A percentile compares a stretch with the other conserved stretches of the same genome.
Evolutionary conservation across 2,797 vertebrate species (phyloP).

Genomic region (Pangasius sanitwongsei): DNA sequence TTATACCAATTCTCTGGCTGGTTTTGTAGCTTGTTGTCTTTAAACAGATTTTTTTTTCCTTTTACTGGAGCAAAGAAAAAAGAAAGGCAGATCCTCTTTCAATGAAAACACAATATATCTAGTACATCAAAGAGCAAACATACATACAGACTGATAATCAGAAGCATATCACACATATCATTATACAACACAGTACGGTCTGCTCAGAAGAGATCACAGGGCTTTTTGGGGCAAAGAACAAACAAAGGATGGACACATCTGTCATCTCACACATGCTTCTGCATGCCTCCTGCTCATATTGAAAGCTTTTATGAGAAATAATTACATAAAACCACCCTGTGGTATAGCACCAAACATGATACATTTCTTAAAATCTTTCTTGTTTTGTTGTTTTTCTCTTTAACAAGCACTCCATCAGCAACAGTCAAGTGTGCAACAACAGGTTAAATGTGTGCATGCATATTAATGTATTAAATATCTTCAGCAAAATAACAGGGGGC

Average conservation of each 20-base stretch:
- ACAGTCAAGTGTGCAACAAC: constrained; percentile 35
- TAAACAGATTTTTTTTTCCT: neutral
- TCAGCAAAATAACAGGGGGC: constrained; percentile 49
- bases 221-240: neutral
- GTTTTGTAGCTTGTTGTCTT: neutral
- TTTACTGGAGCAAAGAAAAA: constrained; percentile 9
- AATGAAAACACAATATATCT: constrained; percentile 39
- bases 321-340: constrained; percentile 21
- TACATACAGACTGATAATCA: constrained; percentile 25
- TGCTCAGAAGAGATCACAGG: constrained; percentile 29
- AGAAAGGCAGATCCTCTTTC: constrained; percentile 36
- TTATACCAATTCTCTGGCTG: neutral
- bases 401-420: constrained; percentile 1
- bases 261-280: neutral
- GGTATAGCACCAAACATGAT: constrained; percentile 2
- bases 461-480: constrained; percentile 64
- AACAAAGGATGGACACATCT: neutral
- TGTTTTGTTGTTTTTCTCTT: constrained; percentile 14
- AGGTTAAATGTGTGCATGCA: constrained; percentile 40
- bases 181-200: constrained; percentile 19
- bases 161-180: constrained; percentile 23
- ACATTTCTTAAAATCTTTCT: constrained; percentile 25
- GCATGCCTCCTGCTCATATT: constrained; percentile 4
- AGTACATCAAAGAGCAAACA: constrained; percentile 51
- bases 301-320: neutral